Base-by-base conservation (phyloP, 2,888 invertebrate genomes). In the Cristatella mucedo region DNA sequence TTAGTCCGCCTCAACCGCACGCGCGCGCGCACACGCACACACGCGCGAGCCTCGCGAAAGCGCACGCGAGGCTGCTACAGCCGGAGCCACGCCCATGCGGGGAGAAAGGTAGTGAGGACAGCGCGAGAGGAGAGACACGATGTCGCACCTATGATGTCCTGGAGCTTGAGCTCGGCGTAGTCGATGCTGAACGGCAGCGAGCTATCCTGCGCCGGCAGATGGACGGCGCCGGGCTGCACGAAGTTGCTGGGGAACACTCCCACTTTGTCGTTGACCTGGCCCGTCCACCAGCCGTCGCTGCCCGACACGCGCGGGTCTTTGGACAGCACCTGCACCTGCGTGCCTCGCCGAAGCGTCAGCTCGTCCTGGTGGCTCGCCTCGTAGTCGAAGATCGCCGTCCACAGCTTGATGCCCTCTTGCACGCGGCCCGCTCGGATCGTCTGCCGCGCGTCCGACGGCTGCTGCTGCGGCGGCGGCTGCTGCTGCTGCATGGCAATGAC, bases 261-360 rank as follows among this genome's bases (percentile, higher is more conserved):
- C 31, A 61, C 56, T 47, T 55, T 56, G 32, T 51, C 82, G 66
- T 84, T 80, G 22, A 83, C 82, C 68, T 85, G 85, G 26, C 91
- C 91, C 43, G 87, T 91, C 91, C 91, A 93, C 91, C 91, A 93
- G 51, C 91, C 91, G 57, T 87, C 86, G 68, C 89, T 89, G 20
- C 91, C 91, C 4, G 89, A 89, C 59, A 91, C 86, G 68, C 82
- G 84, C 29, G 82, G 77, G 69, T 91, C 89, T 60, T 81, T 84
- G 33, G 87, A 86, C 41, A 91, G 73, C 45, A 93, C 74, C 66
- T 85, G 82, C 43, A 93, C 84, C 57, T 82, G 78, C 67, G 84
- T 82, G 18, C 89, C 89, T 47, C 82, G 75, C 46, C 77, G 76
- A 48, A 93, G 71, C 43, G 82, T 80, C 53, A 93, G 73, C 69